Conservation (phyloP, 2,888 invertebrate species). For the Hirtodrosophila cameraria region DNA sequence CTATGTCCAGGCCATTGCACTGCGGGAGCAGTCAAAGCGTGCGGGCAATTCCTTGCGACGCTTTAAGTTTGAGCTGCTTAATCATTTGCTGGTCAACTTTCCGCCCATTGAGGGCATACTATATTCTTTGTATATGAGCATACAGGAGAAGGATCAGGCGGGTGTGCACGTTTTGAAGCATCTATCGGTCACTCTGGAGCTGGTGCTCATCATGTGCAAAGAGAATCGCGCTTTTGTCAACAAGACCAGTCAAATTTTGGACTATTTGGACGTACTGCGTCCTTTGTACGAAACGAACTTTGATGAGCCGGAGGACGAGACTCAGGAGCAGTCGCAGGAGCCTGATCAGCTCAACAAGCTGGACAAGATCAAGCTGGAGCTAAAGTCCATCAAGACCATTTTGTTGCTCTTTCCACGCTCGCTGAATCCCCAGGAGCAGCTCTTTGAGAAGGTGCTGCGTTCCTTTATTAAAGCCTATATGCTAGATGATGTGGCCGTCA, state of each 20-base stretch:
- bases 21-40: constrained; percentile 76
- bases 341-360: constrained; percentile 7
- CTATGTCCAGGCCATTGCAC: constrained; percentile 77
- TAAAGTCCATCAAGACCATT: constrained; percentile 83
- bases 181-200: constrained; percentile 81
- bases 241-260: constrained; percentile 80
- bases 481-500: constrained; percentile 77
- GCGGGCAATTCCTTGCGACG: constrained; percentile 79
- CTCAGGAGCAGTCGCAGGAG: neutral
- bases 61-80: constrained; percentile 83
- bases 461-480: constrained; percentile 86
- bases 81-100: constrained; percentile 82
- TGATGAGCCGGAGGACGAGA: constrained; percentile 44
- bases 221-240: constrained; percentile 83
- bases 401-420: constrained; percentile 84
- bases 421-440: constrained; percentile 85
- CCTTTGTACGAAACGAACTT: constrained; percentile 80
- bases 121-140: constrained; percentile 74
- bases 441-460: constrained; percentile 86
- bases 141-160: constrained; percentile 36
- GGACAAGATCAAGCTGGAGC: constrained; percentile 73
- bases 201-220: constrained; percentile 81
- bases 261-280: constrained; percentile 82
- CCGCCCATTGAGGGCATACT: constrained; percentile 82
- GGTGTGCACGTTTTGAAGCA: constrained; percentile 80